phyloP scores from a whole-genome alignment of 92 coral and sea anemone genomes.

The Heteractis magnifica region DNA sequence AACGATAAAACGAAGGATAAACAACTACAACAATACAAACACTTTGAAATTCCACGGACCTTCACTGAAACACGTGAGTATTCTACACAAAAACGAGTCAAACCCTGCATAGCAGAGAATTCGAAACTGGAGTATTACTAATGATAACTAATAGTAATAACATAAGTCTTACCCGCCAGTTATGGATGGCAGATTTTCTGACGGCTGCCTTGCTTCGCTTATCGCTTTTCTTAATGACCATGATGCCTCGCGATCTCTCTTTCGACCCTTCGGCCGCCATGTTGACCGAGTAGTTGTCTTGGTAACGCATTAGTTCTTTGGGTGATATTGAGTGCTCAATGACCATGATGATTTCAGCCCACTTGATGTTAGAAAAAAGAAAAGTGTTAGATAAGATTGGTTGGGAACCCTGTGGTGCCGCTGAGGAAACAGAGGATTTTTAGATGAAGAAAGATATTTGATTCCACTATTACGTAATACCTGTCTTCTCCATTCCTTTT shows the following conservation, averaged over 20 bases:
- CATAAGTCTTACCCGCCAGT: constrained; percentile 72
- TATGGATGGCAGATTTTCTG: constrained; percentile 61
- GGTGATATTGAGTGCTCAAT: constrained; percentile 73
- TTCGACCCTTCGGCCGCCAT: constrained; percentile 46
- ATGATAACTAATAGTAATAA: not conserved
- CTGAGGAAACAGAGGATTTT: not conserved
- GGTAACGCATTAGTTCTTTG: constrained; percentile 57
- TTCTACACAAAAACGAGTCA: too few species aligned
- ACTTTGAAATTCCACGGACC: too few species aligned
- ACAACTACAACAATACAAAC: too few species aligned
- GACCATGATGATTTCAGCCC: constrained; percentile 89
- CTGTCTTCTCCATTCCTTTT: constrained; percentile 92
- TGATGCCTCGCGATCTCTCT: constrained; percentile 68
- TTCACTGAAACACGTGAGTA: too few species aligned
- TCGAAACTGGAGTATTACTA: too few species aligned
- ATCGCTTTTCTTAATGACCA: constrained; percentile 76
- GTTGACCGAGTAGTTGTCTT: constrained; percentile 79
- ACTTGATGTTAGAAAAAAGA: constrained; percentile 35
- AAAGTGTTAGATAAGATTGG: not conserved
- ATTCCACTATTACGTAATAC: constrained; percentile 15
- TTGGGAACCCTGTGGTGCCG: constrained; percentile 7
- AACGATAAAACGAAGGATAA: too few species aligned
- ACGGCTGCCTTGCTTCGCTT: constrained; percentile 63
- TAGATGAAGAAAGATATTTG: not conserved
- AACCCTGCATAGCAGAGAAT: too few species aligned